Conservation (phyloP, 2,113 vertebrate species). For the Ginglymostoma cirratum region DNA sequence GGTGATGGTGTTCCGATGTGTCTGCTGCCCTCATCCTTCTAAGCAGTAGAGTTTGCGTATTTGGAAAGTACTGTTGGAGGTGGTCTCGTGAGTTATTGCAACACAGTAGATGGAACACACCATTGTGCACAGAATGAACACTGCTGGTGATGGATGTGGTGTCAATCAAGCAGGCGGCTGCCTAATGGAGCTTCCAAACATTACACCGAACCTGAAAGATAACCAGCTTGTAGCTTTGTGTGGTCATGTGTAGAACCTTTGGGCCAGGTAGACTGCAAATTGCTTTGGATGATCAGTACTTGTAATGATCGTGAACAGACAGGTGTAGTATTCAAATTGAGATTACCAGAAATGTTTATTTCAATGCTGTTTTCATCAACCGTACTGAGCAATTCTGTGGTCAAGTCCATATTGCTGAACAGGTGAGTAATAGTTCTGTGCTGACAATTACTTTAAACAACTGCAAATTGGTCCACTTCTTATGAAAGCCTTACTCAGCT, state of each 20-base stretch:
- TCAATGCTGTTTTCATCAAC: background rate
- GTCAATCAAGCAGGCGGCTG: too few relatives aligned
- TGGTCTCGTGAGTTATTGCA: too few relatives aligned
- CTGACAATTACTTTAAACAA: background rate
- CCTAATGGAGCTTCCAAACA: background rate
- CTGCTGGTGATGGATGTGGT: too few relatives aligned
- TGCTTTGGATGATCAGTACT: background rate
- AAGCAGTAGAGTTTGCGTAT: too few relatives aligned
- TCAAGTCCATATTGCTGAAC: background rate
- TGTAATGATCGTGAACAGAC: background rate
- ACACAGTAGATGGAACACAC: too few relatives aligned
- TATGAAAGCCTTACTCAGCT: background rate
- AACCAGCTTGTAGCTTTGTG: background rate
- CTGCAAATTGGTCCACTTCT: background rate
- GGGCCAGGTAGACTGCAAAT: background rate
- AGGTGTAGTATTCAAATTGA: background rate
- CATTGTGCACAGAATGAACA: too few relatives aligned
- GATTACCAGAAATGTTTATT: background rate
- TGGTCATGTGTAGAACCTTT: background rate
- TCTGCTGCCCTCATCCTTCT: too few relatives aligned
- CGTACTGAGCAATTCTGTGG: background rate
- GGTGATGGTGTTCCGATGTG: too few relatives aligned
- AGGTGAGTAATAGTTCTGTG: background rate
- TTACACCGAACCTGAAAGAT: background rate
- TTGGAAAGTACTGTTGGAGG: too few relatives aligned